Percentiles rank a stretch among this genome's conserved stretches.
These are phyloP conservation scores for Oscheius sp. DNA, from an alignment of 2,888 invertebrate genomes.

Conservation along the genomic window DNA sequence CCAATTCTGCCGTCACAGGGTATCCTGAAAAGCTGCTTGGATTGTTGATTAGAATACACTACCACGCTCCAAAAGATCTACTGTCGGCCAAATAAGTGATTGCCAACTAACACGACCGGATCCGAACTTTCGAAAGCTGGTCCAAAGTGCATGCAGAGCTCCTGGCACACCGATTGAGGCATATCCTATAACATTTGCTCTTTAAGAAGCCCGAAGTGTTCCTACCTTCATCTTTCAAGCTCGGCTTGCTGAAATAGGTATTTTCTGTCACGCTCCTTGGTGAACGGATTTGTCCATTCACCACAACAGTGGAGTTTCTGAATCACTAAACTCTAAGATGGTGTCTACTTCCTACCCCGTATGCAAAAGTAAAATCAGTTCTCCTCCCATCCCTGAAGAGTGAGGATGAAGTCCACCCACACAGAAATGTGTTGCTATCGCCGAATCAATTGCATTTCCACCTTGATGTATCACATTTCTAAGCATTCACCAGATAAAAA, in stretches of 20 bases:
- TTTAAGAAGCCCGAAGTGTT: background rate
- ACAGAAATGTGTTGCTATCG: constrained; percentile 49
- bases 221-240: constrained; percentile 39
- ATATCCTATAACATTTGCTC: constrained; percentile 40
- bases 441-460: constrained; percentile 49
- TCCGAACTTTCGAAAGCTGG: constrained; percentile 45
- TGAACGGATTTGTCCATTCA: constrained; percentile 45
- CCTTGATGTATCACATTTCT: constrained; percentile 46
- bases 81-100: constrained; percentile 42
- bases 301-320: constrained; percentile 34
- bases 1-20: constrained; percentile 2
- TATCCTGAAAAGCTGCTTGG: background rate
- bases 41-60: background rate
- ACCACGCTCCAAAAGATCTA: constrained; percentile 33
- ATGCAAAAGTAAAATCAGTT: constrained; percentile 43
- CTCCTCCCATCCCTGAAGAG: constrained; percentile 49
- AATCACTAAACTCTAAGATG: background rate
- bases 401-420: constrained; percentile 51
- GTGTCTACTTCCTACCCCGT: constrained; percentile 32
- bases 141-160: constrained; percentile 46
- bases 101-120: constrained; percentile 48
- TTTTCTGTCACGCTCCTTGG: constrained; percentile 47
- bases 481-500: background rate
- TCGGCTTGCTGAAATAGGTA: constrained; percentile 48
- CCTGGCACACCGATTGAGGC: constrained; percentile 53